Percentiles rank a stretch among this genome's conserved stretches.
Evolutionary conservation across 2,113 vertebrate genomes (phyloP).

Genomic region (Copsychus sechellarum): DNA sequence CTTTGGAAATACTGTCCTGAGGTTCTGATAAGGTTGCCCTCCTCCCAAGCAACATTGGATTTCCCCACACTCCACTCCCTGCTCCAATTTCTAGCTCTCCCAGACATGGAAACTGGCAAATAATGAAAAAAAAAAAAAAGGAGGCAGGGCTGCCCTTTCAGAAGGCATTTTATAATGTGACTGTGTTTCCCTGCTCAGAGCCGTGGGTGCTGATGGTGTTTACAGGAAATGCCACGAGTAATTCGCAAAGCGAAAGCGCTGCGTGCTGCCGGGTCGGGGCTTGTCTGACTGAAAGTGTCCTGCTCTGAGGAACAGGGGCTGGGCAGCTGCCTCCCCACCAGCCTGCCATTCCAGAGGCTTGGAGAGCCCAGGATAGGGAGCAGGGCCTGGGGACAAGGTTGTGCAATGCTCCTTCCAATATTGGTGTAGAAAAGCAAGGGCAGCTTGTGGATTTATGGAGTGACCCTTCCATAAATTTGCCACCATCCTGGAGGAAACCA

Average conservation of each 20-base stretch:
- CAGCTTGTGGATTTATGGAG: rapidly evolving
- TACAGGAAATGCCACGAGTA: constrained; percentile 62
- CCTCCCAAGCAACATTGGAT: background rate
- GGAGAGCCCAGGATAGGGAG: background rate
- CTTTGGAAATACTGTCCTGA: background rate
- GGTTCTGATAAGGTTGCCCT: background rate
- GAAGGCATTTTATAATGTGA: constrained; percentile 33
- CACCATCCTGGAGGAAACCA: background rate
- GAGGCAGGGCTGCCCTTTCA: constrained; percentile 14
- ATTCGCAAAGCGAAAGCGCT: background rate
- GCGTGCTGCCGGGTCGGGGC: background rate
- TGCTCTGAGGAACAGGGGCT: background rate
- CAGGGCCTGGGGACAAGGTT: background rate
- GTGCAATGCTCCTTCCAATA: background rate
- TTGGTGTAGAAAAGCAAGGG: background rate
- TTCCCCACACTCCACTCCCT: background rate
- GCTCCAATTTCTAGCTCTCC: background rate
- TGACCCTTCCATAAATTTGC: background rate
- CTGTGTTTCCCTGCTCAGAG: background rate
- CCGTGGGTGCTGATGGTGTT: background rate
- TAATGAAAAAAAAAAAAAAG: constrained; percentile 24
- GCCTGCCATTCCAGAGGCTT: background rate
- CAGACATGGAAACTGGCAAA: background rate
- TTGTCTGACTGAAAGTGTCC: constrained; percentile 19
- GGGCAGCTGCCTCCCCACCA: background rate